Base-by-base conservation (phyloP, 1,140 invertebrate genomes). In the Dendroctonus valens region DNA sequence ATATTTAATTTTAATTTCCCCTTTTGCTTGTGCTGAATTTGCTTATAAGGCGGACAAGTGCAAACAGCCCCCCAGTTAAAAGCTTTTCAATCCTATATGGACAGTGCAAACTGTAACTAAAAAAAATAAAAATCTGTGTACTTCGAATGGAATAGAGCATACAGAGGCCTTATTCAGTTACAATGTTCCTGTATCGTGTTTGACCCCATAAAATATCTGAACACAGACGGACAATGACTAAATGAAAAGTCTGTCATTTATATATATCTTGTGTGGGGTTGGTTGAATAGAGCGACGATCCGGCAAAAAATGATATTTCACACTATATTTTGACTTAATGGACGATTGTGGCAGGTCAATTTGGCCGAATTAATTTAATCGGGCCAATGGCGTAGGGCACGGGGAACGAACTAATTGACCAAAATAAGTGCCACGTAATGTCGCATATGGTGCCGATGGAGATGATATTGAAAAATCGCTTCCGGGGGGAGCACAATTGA, bases 221-320 rank as follows among this genome's bases (percentile, higher is more conserved):
- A 65, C 63, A 59, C 48, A 59, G 54, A 49, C 65, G 66, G 52
- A 63, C 60, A 68, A 63, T 68, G 63, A 65, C 63, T 61, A 65
- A 61, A 69, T 65, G 68, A 69, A 69, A 65, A 69, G 62, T 69
- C 68, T 66, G 68, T 65, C 68, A 65, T 61, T 69, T 69, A 62
- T 62, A 39, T 57, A 61, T 61, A 55, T 55, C 26, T 39, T 51
- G 26, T 69, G 61, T 66, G 59, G 39, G 57, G 68, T 61, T 59
- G 40, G 12, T 52, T 15, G 39, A 6, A 59, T 38, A 49, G 9
- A 46, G 55, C 42, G 59, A 38, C 58, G 42, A 14, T 41, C 11
- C 59, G 38, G 63, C 26, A 62, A 68, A 68, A 68, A 62, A 62
- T 57, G 14, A 63, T 62, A 57, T 59, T 54, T 41, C 42, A 26